Evolutionary conservation across 2,113 vertebrate species (phyloP).

Genomic region (Asarcornis scutulata): DNA sequence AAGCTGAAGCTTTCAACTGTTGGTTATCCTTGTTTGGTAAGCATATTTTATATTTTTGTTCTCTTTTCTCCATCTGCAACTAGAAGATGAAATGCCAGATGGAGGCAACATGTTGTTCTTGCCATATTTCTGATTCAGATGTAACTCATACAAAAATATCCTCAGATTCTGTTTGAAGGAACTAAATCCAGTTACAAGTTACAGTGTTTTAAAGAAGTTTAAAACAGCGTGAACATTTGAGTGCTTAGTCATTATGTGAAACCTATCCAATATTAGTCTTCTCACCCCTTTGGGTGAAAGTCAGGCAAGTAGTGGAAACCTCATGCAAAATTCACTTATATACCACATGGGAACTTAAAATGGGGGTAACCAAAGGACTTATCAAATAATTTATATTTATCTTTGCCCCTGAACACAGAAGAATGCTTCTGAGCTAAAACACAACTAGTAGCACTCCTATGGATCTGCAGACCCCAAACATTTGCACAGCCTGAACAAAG

Average conservation of each 20-base stretch:
- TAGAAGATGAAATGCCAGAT: not conserved
- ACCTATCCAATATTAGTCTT: not conserved
- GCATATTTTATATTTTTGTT: not conserved
- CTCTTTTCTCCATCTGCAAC: not conserved
- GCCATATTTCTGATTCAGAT: not conserved
- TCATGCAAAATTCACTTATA: not conserved
- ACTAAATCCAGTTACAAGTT: not conserved
- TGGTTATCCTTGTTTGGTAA: not conserved
- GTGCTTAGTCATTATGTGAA: not conserved
- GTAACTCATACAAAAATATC: not conserved
- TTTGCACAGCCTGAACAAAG: not conserved
- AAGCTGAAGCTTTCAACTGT: not conserved
- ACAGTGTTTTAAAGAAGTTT: not conserved
- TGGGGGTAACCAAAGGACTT: not conserved
- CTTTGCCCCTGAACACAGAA: not conserved
- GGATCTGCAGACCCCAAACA: not conserved
- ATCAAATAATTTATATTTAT: not conserved
- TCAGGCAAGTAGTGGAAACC: not conserved
- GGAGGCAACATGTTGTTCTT: not conserved
- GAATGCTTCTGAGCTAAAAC: not conserved
- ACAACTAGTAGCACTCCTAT: accelerated
- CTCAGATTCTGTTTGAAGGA: not conserved
- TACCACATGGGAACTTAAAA: not conserved
- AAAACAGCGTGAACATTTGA: not conserved
- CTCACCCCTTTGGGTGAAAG: not conserved